Base-by-base conservation (phyloP, 2,888 invertebrate genomes). In the Scrobipalpa costella region DNA sequence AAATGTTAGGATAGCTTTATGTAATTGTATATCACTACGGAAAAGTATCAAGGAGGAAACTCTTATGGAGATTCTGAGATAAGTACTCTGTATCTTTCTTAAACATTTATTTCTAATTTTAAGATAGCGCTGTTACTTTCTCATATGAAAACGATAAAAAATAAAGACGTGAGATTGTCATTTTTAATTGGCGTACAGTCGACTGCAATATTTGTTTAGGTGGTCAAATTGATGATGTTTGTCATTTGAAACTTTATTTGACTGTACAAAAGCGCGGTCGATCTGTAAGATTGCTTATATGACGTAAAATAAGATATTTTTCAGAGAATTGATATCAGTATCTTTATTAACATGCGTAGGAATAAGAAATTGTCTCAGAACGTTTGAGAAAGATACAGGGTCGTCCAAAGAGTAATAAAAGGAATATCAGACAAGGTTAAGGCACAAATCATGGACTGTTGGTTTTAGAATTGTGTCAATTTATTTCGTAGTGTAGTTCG, bases 401-500 rank as follows among this genome's bases (percentile, higher is more conserved):
- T 52, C 2, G 3, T 17, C 11, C 13, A 52, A 19, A 19, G n/a
- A 13, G 27, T 33, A 3, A 34, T 6, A 13, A 27, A 7, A 7
- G 15, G 13, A 52, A 49, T 49, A 49, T 49, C 49, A 19, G 19
- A 21, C 21, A 21, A 9, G 34, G 36, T 33, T n/a, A 50, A 63
- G 62, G 55, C 63, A 63, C 63, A 59, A 58, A 63, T 63, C 60
- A 55, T 64, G 60, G 57, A 62, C 63, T 57, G 60, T 58, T 52
- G 7, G 61, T 63, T 69, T 64, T 58, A 57, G 38, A 52, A 50
- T 64, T 57, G 66, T 63, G 65, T 64, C 62, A 61, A 66, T 62
- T 63, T 62, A 64, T 66, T 64, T 66, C 65, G 67, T 72, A 63
- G 69, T 36, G 67, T 76, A 75, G 69, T 68, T 76, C 71, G 66